Evolutionary conservation across 2,113 vertebrate genomes (phyloP), one percentile per base, ranked within the genome.

Genomic region (Sturnus vulgaris): DNA sequence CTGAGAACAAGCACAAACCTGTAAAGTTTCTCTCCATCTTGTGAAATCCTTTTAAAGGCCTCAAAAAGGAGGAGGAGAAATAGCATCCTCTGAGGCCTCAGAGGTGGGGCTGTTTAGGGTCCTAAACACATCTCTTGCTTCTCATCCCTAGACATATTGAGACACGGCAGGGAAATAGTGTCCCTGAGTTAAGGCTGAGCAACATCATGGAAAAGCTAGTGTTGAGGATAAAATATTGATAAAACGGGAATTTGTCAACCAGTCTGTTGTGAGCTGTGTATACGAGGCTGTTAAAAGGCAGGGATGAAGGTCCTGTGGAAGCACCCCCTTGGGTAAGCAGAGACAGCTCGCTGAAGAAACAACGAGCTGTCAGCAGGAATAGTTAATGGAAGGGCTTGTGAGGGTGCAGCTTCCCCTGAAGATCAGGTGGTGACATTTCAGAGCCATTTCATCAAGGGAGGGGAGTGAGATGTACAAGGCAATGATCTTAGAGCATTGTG

Each of bases 401-500:
- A 83, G 71, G 60, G 63, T 91, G 86, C 68, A 90, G 70, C 88
- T 86, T 84, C 76, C 70, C 83, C 68, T 4, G 0, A 88, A 83
- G 83, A 94, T 89, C 50, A 82, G 87, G 84, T 90, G 83, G 82
- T 95, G 93, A 90, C 75, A 92, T 86, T 94, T 96, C 95, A 90
- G 93, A 96, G 79, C 81, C 76, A 61, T 95, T 96, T 92, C 93
- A 84, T 72, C 79, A 81, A 55, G 90, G 89, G 76, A 94, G 87
- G 84, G 87, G 82, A 95, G 86, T 92, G 87, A 90, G 91, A 95
- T 86, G 55, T 80, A 80, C 64, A 47, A 88, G 84, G 83, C 94
- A 95, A 90, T 91, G 92, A 91, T 96, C 92, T 95, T 93, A 95
- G 93, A 96, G 85, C 33, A 2, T 42, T 96, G 93, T 94, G 90